Base-by-base conservation (phyloP, 2,797 vertebrate genomes). In the Siniperca scherzeri region DNA sequence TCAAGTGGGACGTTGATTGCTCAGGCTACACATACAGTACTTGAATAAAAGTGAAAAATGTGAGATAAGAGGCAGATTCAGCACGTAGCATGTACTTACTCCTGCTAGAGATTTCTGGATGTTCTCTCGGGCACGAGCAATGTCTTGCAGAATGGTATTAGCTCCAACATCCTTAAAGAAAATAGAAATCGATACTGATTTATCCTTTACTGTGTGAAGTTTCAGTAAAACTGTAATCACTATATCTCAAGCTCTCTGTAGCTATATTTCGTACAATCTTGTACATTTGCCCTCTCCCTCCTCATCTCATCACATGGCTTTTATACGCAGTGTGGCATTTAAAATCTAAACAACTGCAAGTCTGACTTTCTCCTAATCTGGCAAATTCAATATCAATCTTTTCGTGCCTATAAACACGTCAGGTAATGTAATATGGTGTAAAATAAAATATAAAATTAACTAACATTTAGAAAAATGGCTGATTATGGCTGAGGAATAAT, bases 81-180 rank as follows among this genome's bases (percentile, higher is more conserved):
- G 27, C 38, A 67, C 42, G 10, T 3, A 33, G 40, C 13, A 2
- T n/a, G 52, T 17, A 98, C 98, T 98, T 93, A 99, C 98, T 94
- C 98, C 98, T 77, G 98, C 98, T 87, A 99, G 96, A 78, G 98
- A 99, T 88, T 98, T 99, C 97, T 99, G 98, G 96, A 99, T 99
- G 96, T 99, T 99, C 94, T 99, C 97, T 85, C 98, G 96, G 85
- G 98, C 98, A 90, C 98, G 96, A 61, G 98, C 98, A 75, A 99
- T 99, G 96, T 99, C 98, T 75, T 97, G 97, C 50, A 99, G 96
- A 89, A 99, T 99, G 90, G 92, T 96, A 93, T 97, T 99, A 21
- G 97, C 96, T 70, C 98, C 97, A 25, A 96, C 96, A 91, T 98
- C 97, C 98, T 99, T n/a, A 1, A 92, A 90, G 87, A 42, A 84